Base-by-base conservation (phyloP, 1,140 invertebrate genomes). In the Macrocentrus cingulum region DNA sequence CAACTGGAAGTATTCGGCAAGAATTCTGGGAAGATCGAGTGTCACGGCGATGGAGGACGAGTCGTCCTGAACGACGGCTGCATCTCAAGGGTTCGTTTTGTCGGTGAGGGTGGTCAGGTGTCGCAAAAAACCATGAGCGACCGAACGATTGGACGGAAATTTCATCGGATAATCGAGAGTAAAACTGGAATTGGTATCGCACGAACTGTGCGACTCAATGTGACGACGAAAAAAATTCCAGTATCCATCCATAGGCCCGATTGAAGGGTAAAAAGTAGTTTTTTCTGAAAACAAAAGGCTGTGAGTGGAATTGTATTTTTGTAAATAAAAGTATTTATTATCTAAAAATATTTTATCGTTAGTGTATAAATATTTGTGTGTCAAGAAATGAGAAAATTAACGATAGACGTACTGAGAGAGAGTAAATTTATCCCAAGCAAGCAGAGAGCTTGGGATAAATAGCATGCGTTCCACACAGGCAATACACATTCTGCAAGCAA, bases 11-110 rank as follows among this genome's bases (percentile, higher is more conserved):
- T 57, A 42, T 65, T 75, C 16, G 52, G 25, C 0, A 57, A 57
- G 1, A 77, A 76, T 41, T 19, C 56, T n/a, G 74, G 75, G 0
- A 55, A 64, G 9, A 70, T 76, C 6, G 65, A 70, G 29, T 76
- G 74, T 25, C 59, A n/a, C 0, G 75, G 75, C 0, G 75, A 77
- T 25, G 73, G 74, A 1, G 73, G 75, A 1, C 57, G 56, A 0
- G 61, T 76, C 8, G 4, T 66, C 0, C 46, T 76, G 0, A 72
- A 73, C 0, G 39, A 64, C 1, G 61, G 63, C 6, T 72, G 66
- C 0, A 46, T 37, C 59, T 9, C 18, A 60, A 44, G 1, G 1
- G 59, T 76, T 6, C 66, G 65, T 8, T 75, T 73, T 55, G 25
- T 60, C 11, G 74, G 74, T 1, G 62, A 69, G 1, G 70, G 73